A percentile compares a stretch with the other conserved stretches of the same genome.
phyloP scores from a whole-genome alignment of 2,113 vertebrate species.

The Zosterops lateralis region DNA sequence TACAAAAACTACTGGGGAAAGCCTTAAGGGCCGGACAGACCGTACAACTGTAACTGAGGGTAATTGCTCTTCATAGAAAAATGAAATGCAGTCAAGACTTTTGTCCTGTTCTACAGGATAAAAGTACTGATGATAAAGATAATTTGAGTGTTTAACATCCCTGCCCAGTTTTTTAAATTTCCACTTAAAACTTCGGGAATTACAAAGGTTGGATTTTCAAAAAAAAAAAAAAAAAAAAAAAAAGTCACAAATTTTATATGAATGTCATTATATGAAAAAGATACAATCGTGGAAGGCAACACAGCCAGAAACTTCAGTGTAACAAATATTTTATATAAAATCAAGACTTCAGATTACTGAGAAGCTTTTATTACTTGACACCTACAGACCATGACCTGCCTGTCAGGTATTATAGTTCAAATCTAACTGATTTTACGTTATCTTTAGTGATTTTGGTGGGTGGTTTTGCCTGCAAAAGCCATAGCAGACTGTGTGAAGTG shows the following conservation, averaged over 20 bases:
- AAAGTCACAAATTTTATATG: background rate
- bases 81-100: background rate
- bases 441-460: background rate
- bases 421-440: background rate
- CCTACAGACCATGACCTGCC: background rate
- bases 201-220: background rate
- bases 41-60: background rate
- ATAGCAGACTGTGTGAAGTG: background rate
- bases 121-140: background rate
- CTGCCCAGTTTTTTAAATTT: background rate
- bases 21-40: background rate
- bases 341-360: background rate
- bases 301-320: background rate
- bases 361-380: background rate
- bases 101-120: background rate
- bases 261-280: background rate
- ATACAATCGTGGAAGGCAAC: background rate
- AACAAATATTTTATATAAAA: background rate
- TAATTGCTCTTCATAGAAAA: background rate
- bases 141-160: background rate
- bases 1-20: background rate
- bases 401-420: background rate
- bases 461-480: background rate
- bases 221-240: background rate
- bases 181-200: background rate